phyloP scores from a whole-genome alignment of 2,113 vertebrate species.

The Miniopterus natalensis region DNA sequence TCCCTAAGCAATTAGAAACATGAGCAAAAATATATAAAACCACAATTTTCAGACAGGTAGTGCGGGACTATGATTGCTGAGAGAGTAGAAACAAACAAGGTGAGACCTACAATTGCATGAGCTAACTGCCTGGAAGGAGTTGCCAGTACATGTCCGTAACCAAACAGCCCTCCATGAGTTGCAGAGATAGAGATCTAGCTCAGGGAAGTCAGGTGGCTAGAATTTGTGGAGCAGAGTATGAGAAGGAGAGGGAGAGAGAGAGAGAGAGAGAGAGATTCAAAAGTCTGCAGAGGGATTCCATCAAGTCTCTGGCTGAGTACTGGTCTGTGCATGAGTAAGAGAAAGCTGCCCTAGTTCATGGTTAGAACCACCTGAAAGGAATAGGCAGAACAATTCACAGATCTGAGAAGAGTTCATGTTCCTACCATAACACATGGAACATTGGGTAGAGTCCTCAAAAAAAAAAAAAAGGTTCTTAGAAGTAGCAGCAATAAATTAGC shows the following conservation, averaged over 20 bases:
- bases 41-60: slow-evolving; percentile 17
- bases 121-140: background rate
- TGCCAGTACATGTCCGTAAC: background rate
- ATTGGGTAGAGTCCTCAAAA: background rate
- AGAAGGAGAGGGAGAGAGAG: background rate
- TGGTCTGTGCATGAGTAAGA: background rate
- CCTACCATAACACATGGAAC: background rate
- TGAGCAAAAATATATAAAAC: background rate
- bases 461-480: background rate
- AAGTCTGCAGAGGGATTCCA: background rate
- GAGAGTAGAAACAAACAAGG: background rate
- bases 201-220: background rate
- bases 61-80: background rate
- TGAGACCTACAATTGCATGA: background rate
- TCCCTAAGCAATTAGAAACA: slow-evolving; percentile 36
- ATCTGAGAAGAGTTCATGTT: background rate
- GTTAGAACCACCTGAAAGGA: background rate
- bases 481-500: background rate
- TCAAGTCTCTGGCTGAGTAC: background rate
- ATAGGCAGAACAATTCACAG: background rate
- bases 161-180: background rate
- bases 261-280: background rate
- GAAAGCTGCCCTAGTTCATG: background rate
- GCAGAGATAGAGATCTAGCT: background rate
- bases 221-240: background rate